A percentile compares a stretch with the other conserved stretches of the same genome.
Conservation (phyloP, 30 jellyfish, hydroid and myxozoan species). For the Chrysaora quinquecirrha region DNA sequence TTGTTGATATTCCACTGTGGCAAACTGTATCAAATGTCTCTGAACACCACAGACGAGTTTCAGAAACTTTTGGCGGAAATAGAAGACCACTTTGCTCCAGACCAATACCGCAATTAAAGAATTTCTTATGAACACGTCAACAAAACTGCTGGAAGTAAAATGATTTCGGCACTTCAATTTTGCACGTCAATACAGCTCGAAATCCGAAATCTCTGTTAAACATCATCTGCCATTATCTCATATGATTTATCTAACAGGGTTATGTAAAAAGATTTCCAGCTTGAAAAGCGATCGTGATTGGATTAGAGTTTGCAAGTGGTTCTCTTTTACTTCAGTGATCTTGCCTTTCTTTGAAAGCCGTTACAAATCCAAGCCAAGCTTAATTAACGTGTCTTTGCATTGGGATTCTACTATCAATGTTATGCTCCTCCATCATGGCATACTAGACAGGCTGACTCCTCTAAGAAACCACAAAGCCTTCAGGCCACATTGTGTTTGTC, state of each 20-base stretch:
- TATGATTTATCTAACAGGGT: constrained; percentile 66
- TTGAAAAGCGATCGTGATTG: constrained; percentile 62
- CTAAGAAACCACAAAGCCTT: neutral
- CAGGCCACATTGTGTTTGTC: too few relatives aligned
- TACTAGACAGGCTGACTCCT: neutral
- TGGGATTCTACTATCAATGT: neutral
- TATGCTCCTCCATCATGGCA: neutral
- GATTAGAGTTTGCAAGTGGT: constrained; percentile 68
- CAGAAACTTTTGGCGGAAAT: constrained; percentile 60
- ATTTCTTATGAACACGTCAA: constrained; percentile 27
- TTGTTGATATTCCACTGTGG: constrained; percentile 25
- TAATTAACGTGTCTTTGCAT: constrained; percentile 40
- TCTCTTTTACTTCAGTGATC: constrained; percentile 35
- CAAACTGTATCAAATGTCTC: constrained; percentile 64
- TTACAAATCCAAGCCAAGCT: constrained; percentile 48
- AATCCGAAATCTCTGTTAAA: neutral
- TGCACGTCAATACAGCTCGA: constrained; percentile 35
- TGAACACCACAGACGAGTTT: constrained; percentile 53
- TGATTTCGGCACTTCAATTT: constrained; percentile 28
- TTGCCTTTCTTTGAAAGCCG: constrained; percentile 50
- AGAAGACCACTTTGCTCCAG: constrained; percentile 53
- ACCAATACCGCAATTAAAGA: constrained; percentile 50
- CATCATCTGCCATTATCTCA: constrained; percentile 16
- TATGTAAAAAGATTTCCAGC: constrained; percentile 50
- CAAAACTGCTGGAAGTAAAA: constrained; percentile 29